A percentile compares a stretch with the other conserved stretches of the same genome.
Evolutionary conservation across 2,888 invertebrate species (phyloP).

Genomic region (Dryocosmus kuriphilus): DNA sequence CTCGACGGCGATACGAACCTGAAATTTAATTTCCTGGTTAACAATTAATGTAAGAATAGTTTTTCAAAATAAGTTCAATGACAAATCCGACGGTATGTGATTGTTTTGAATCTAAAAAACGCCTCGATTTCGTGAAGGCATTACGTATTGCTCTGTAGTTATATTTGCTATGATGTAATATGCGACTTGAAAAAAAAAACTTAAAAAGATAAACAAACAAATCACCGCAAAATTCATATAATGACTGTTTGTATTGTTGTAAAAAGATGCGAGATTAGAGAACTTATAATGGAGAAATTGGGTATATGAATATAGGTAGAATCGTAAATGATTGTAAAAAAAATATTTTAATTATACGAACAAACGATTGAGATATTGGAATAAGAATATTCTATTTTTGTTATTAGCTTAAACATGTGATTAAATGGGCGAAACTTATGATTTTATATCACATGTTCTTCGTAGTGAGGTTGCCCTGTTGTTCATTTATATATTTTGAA

Average conservation of each 20-base stretch:
- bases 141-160: slow-evolving; percentile 55
- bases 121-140: slow-evolving; percentile 41
- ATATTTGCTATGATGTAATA: slow-evolving; percentile 48
- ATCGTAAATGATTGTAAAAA: slow-evolving; percentile 61
- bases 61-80: slow-evolving; percentile 13
- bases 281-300: slow-evolving; percentile 46
- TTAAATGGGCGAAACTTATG: slow-evolving; percentile 49
- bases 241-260: slow-evolving; percentile 70
- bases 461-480: slow-evolving; percentile 49
- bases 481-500: slow-evolving; percentile 63
- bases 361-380: slow-evolving; percentile 50
- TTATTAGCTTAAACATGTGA: slow-evolving; percentile 41
- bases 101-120: not conserved
- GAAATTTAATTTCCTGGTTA: slow-evolving; percentile 43
- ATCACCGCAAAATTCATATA: slow-evolving; percentile 54
- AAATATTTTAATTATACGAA: slow-evolving; percentile 66
- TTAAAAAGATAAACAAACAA: slow-evolving; percentile 44
- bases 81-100: not conserved
- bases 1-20: slow-evolving; percentile 49
- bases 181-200: slow-evolving; percentile 48
- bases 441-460: slow-evolving; percentile 58
- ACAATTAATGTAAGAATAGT: slow-evolving; percentile 3
- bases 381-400: slow-evolving; percentile 37
- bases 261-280: slow-evolving; percentile 65
- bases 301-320: slow-evolving; percentile 43